Conservation (phyloP, 2,113 vertebrate species). For the Daphoenositta chrysoptera region DNA sequence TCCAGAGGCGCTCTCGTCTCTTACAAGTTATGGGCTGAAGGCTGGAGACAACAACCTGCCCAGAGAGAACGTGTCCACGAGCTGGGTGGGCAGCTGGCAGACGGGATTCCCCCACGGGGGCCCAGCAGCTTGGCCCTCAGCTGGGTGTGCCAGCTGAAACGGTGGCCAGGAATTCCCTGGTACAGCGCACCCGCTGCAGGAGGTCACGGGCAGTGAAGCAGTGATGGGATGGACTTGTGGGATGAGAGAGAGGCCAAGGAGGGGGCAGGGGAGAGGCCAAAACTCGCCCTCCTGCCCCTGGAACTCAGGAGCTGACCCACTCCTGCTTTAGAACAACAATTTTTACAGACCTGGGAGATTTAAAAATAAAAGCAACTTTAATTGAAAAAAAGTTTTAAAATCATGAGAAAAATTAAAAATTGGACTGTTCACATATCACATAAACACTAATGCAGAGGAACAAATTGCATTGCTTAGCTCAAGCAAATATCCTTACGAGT, state of each 20-base stretch:
- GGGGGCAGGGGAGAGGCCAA: rapidly evolving
- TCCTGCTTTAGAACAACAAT: neutral
- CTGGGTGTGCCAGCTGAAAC: neutral
- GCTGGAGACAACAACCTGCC: neutral
- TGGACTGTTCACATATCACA: neutral
- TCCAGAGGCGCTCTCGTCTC: neutral
- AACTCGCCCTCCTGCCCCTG: neutral
- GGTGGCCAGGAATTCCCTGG: neutral
- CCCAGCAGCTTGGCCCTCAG: neutral
- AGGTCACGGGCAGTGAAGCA: neutral
- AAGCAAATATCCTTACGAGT: neutral
- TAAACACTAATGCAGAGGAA: rapidly evolving
- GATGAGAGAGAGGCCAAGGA: neutral
- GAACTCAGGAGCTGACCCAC: neutral
- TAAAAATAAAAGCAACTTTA: neutral
- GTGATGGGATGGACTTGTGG: neutral
- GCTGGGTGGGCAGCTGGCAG: neutral
- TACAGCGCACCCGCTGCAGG: rapidly evolving
- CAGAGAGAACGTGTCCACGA: rapidly evolving
- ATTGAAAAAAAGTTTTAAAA: neutral
- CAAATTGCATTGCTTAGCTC: neutral
- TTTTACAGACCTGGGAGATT: neutral
- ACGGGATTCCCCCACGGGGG: neutral
- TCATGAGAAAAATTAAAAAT: neutral
- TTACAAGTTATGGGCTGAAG: neutral